These are phyloP conservation scores for Opisthocomus hoazin DNA, from an alignment of 2,113 vertebrate genomes.

Conservation along the genomic window DNA sequence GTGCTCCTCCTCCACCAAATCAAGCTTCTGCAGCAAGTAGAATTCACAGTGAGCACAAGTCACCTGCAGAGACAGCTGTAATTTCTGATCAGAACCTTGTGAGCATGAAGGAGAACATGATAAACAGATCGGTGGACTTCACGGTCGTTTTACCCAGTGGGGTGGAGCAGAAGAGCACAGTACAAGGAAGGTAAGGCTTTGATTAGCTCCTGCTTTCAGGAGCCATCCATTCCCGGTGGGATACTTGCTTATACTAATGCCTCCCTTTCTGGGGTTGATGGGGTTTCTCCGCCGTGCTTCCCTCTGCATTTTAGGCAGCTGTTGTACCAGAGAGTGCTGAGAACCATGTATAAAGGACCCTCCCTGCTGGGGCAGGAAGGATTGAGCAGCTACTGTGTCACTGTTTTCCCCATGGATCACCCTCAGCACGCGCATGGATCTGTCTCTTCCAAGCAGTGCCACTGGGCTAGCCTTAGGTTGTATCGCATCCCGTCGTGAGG, in stretches of 20 bases:
- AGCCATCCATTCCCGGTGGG: neutral
- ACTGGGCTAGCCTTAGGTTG: neutral
- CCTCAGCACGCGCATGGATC: accelerated
- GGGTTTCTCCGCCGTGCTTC: neutral
- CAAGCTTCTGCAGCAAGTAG: constrained; percentile 69
- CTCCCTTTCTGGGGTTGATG: neutral
- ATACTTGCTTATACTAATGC: neutral
- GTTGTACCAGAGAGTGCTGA: neutral
- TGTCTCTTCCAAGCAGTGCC: neutral
- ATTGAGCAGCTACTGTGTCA: neutral
- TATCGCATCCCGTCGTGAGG: neutral
- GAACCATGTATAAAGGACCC: neutral
- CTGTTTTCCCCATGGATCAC: neutral
- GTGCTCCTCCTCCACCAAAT: constrained; percentile 80
- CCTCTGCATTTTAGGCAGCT: neutral
- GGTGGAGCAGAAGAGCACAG: constrained; percentile 70
- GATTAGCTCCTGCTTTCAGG: neutral
- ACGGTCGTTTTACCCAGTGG: constrained; percentile 79
- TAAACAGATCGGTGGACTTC: constrained; percentile 71
- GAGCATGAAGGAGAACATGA: constrained; percentile 78
- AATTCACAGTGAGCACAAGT: constrained; percentile 57
- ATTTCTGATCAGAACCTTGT: constrained; percentile 65
- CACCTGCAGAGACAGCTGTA: constrained; percentile 45
- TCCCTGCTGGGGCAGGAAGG: neutral
- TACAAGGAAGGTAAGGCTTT: constrained; percentile 81